phyloP scores from a whole-genome alignment of 2,888 invertebrate genomes.

The Bellardia pandia region DNA sequence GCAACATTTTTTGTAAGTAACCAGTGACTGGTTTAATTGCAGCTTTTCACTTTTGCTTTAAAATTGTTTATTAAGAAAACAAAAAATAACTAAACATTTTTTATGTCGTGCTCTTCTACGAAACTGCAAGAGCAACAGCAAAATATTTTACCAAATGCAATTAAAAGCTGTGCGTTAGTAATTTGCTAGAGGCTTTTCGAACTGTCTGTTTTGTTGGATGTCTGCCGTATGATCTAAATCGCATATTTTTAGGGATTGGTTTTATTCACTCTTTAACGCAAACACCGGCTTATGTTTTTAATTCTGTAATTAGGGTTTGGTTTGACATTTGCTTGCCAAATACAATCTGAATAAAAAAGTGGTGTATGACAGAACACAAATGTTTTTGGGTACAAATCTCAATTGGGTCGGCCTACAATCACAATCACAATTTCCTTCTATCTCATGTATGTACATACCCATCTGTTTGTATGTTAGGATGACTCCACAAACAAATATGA shows the following conservation, averaged over 20 bases:
- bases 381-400: conserved; percentile 32
- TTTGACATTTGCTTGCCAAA: conserved; percentile 46
- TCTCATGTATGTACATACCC: neutral
- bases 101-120: conserved; percentile 36
- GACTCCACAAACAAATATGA: too few relatives aligned
- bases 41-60: conserved; percentile 81
- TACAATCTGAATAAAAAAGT: neutral
- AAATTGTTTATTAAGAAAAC: conserved; percentile 50
- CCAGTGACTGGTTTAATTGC: conserved; percentile 82
- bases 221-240: conserved; percentile 55
- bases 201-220: conserved; percentile 36
- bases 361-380: conserved; percentile 20
- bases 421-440: neutral
- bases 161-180: conserved; percentile 61
- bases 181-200: conserved; percentile 50
- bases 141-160: conserved; percentile 56
- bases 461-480: neutral
- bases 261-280: conserved; percentile 6
- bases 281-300: conserved; percentile 29
- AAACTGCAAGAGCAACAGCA: conserved; percentile 36
- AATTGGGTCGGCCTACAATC: conserved; percentile 10
- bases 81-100: conserved; percentile 5
- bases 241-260: conserved; percentile 62
- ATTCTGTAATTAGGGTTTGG: conserved; percentile 46
- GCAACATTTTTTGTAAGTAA: conserved; percentile 54